These are phyloP conservation scores for Pseudomyrmex concolor DNA, from an alignment of 1,140 invertebrate genomes.

Conservation along the genomic window DNA sequence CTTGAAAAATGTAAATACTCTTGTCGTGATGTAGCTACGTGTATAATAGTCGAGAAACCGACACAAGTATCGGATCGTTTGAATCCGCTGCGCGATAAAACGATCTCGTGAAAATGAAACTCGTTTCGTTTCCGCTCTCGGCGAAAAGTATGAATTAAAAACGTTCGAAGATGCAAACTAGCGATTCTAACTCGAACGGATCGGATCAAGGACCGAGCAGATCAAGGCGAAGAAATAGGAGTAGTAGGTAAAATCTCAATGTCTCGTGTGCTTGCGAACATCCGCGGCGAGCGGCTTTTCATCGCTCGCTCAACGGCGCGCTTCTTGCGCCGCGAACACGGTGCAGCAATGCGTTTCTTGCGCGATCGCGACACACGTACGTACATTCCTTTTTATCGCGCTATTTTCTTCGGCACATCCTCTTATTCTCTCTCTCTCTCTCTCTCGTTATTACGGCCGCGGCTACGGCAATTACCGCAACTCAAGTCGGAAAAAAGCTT, in stretches of 20 bases:
- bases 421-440: slow-evolving; percentile 19
- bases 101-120: too few relatives aligned
- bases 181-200: too few relatives aligned
- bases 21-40: too few relatives aligned
- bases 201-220: too few relatives aligned
- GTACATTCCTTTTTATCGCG: slow-evolving; percentile 26
- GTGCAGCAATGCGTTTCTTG: slow-evolving; percentile 79
- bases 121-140: too few relatives aligned
- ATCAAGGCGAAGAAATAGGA: not conserved
- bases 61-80: too few relatives aligned
- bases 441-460: slow-evolving; percentile 47
- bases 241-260: not conserved
- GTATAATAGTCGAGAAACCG: too few relatives aligned
- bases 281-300: not conserved
- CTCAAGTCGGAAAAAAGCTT: slow-evolving; percentile 73
- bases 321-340: slow-evolving; percentile 72
- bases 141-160: too few relatives aligned
- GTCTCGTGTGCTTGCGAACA: not conserved
- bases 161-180: too few relatives aligned
- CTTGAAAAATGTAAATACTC: too few relatives aligned
- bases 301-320: not conserved
- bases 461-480: slow-evolving; percentile 58
- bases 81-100: too few relatives aligned
- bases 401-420: slow-evolving; percentile 28
- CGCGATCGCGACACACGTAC: slow-evolving; percentile 42